Evolutionary conservation across 2,797 vertebrate genomes (phyloP).

Genomic region (Neosalanx taihuensis): DNA sequence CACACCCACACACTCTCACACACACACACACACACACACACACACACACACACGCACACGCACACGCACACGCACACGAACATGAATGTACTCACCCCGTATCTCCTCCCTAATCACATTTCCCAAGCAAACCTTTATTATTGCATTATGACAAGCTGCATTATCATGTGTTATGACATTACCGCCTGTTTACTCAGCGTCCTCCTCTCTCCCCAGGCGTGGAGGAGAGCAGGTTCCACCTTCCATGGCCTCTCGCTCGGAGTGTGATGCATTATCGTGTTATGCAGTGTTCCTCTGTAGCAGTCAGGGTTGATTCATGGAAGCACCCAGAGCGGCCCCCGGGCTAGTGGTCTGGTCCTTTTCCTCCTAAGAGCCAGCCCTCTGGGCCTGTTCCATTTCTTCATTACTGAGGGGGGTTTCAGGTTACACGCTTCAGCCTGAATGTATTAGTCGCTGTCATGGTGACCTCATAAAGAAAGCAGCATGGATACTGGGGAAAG

Average conservation of each 20-base stretch:
- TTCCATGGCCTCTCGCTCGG: neutral
- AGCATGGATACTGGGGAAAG: constrained; percentile 41
- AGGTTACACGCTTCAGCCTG: constrained; percentile 36
- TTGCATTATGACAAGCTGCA: neutral
- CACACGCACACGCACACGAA: neutral
- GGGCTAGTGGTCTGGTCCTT: neutral
- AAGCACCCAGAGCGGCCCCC: constrained; percentile 19
- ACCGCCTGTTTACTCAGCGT: neutral
- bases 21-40: neutral
- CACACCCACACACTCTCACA: neutral
- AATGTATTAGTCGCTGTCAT: constrained; percentile 48
- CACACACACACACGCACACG: neutral
- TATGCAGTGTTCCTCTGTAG: neutral
- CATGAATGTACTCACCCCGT: neutral
- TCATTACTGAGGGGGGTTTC: constrained; percentile 38
- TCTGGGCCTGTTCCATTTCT: constrained; percentile 24
- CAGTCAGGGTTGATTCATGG: constrained; percentile 20
- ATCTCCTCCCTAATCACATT: neutral
- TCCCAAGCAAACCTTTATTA: neutral
- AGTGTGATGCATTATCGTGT: neutral
- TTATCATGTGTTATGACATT: neutral
- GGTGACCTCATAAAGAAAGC: constrained; percentile 63
- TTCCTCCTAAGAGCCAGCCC: constrained; percentile 24
- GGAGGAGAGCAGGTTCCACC: neutral
- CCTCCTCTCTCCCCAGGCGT: neutral